Percentiles rank a stretch among this genome's conserved stretches.
phyloP scores from a whole-genome alignment of 2,888 invertebrate genomes.

The Dioctria rufipes region DNA sequence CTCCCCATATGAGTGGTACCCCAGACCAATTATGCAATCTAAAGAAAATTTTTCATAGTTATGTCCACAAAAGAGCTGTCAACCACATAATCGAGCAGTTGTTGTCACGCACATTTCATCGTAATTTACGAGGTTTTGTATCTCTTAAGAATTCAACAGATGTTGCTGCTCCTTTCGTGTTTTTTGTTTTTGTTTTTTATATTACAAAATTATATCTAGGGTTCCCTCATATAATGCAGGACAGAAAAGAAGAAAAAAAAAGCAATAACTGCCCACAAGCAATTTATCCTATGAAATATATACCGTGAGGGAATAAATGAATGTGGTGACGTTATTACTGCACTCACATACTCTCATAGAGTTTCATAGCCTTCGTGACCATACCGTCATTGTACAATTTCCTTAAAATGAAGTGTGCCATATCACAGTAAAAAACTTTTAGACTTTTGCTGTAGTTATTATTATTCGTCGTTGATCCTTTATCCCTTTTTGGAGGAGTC shows the following conservation, averaged over 20 bases:
- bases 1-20: no score
- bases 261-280: slow-evolving; percentile 14
- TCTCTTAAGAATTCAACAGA: slow-evolving; percentile 48
- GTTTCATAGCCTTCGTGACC: slow-evolving; percentile 45
- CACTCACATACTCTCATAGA: not conserved
- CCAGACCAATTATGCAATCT: not conserved
- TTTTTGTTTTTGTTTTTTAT: not conserved
- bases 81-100: slow-evolving; percentile 42
- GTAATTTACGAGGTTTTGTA: not conserved
- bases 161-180: slow-evolving; percentile 13
- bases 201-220: not conserved
- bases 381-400: not conserved
- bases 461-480: not conserved
- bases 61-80: slow-evolving; percentile 33
- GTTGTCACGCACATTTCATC: slow-evolving; percentile 39
- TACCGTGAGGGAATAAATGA: slow-evolving; percentile 29
- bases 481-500: not conserved
- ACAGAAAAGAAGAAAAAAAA: slow-evolving; percentile 17
- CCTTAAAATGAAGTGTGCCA: slow-evolving; percentile 2
- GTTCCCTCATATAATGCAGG: not conserved
- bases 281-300: slow-evolving; percentile 35
- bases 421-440: slow-evolving; percentile 19
- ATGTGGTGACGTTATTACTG: slow-evolving; percentile 34
- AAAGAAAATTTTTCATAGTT: not conserved
- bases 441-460: not conserved